A percentile compares a stretch with the other conserved stretches of the same genome.
phyloP scores from a whole-genome alignment of 2,888 invertebrate genomes.

The Subacronicta megacephala region DNA sequence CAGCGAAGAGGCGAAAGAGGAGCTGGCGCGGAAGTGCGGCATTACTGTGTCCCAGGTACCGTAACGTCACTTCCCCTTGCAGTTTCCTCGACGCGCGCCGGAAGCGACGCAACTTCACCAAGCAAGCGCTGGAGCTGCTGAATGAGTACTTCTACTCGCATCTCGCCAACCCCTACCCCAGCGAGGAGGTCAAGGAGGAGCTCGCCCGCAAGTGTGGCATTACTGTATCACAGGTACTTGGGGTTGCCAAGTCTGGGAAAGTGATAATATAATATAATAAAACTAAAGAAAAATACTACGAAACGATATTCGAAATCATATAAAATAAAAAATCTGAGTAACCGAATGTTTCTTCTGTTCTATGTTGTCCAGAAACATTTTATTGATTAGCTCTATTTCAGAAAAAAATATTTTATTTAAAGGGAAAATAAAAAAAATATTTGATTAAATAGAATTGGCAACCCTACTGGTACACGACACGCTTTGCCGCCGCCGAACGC shows the following conservation, averaged over 20 bases:
- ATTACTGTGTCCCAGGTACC: constrained; percentile 98
- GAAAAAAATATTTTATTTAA: neutral
- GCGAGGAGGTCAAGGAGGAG: constrained; percentile 99
- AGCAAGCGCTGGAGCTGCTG: constrained; percentile 98
- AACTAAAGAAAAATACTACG: no score
- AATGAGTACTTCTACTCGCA: constrained; percentile 99
- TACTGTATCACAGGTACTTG: constrained; percentile 95
- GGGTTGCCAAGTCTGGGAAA: constrained; percentile 40
- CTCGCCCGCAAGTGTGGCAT: constrained; percentile 98
- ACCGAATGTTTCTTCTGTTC: no score
- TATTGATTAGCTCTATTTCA: no score
- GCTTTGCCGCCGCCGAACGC: constrained; percentile 17
- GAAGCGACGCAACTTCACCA: constrained; percentile 98
- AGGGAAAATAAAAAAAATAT: neutral
- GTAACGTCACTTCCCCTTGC: constrained; percentile 46
- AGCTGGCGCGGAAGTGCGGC: constrained; percentile 99
- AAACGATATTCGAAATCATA: no score
- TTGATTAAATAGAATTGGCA: constrained; percentile 32
- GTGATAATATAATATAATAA: neutral
- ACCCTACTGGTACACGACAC: constrained; percentile 41
- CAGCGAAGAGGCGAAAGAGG: constrained; percentile 99
- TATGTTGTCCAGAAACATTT: no score
- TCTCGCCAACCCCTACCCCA: constrained; percentile 99
- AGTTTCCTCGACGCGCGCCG: constrained; percentile 92
- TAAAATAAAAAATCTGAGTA: no score